Percentiles rank a stretch among this genome's conserved stretches.
Conservation (phyloP, 1,140 invertebrate genomes). For the Penaeus japonicus region DNA sequence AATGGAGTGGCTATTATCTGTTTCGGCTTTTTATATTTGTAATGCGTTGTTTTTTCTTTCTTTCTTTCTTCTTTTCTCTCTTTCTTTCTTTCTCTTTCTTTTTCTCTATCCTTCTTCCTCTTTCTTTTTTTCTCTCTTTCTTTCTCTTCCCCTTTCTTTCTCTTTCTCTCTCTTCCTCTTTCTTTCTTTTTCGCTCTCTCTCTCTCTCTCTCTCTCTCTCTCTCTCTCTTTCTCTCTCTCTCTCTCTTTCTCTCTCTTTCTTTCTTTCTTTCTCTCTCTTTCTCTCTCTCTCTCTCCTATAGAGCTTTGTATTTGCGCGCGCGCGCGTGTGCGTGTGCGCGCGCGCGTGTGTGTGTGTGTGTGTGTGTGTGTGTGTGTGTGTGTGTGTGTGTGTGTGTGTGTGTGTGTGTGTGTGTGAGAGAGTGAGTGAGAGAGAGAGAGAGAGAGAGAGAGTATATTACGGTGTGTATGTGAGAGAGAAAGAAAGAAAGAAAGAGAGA, state of each 20-base stretch:
- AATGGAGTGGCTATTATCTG: too few relatives aligned
- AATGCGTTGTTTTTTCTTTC: too few relatives aligned
- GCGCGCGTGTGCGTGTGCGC: neutral
- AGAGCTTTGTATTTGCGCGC: neutral
- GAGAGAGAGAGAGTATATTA: neutral
- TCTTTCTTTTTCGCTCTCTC: neutral
- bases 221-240: neutral
- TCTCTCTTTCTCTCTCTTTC: conserved; percentile 44
- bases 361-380: neutral
- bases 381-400: neutral
- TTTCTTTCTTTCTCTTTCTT: neutral
- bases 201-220: neutral
- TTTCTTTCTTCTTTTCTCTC: neutral
- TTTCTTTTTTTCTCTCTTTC: conserved; percentile 25
- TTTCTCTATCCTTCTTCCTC: conserved; percentile 9
- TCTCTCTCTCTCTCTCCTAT: neutral
- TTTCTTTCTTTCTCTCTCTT: conserved; percentile 24
- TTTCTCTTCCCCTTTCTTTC: conserved; percentile 19
- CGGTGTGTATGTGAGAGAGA: neutral
- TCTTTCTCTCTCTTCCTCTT: neutral
- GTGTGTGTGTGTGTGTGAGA: neutral
- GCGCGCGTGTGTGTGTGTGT: neutral
- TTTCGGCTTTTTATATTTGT: too few relatives aligned
- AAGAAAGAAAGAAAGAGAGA: too few relatives aligned
- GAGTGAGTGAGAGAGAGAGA: neutral